Evolutionary conservation across 2,888 invertebrate species (phyloP), one percentile per base, ranked within the genome.

Genomic region (Hyalella azteca): DNA sequence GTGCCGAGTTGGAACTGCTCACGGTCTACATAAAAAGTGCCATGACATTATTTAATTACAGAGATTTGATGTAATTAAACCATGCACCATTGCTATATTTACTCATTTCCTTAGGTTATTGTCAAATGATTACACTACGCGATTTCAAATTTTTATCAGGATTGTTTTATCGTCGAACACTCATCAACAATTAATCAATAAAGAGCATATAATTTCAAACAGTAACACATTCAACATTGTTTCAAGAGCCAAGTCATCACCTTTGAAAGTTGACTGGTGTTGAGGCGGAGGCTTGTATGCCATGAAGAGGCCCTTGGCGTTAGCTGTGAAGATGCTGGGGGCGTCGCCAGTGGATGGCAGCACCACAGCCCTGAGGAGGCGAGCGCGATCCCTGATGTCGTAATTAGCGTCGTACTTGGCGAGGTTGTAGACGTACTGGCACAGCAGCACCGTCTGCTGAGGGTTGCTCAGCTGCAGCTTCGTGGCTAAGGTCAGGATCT

Each of bases 281-380:
- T 95, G 91, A 0, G 98, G 98, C 29, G 98, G 97, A 0, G 98
- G 98, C 88, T 99, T 99, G 13, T 94, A 91, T 0, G 95, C 93
- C 79, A 98, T 90, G 87, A 99, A 96, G 85, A 99, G 94, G 85
- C 93, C 92, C 81, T 92, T 92, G 0, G 95, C 94, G 86, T 93
- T 91, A 81, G 91, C 90, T 0, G 92, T 89, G 36, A 95, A 89
- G 76, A 90, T 90, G 79, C 89, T 90, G 83, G 85, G 86, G 13
- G 3, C 15, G 54, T 90, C 89, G 83, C 89, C 89, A 73, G 88
- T 86, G 86, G 89, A 85, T 87, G 92, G 91, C 85, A 94, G 92
- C 40, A 95, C 91, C 86, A 96, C 92, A 84, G 93, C 93, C 19
- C 94, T 92, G 78, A 99, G 90, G 87, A 98, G 93, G 36, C 99